Conservation (phyloP, 2,797 vertebrate genomes). For the Uromys caudimaculatus region DNA sequence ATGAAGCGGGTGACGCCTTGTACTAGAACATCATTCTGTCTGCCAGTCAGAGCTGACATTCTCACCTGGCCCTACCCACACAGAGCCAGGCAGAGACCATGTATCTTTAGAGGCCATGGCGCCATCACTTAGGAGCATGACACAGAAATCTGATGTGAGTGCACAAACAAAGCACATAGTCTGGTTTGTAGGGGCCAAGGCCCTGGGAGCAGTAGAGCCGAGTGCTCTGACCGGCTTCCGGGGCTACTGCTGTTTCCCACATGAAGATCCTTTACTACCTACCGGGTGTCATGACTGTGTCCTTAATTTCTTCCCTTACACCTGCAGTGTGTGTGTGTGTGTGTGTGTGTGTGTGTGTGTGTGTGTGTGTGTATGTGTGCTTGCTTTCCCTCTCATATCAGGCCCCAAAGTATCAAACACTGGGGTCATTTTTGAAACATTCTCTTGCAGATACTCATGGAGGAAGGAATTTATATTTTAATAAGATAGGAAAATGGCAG, state of each 20-base stretch:
- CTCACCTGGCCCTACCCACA: neutral
- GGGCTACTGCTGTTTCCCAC: neutral
- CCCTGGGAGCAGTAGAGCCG: neutral
- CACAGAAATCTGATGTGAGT: neutral
- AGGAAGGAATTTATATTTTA: slow-evolving; percentile 19
- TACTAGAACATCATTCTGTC: neutral
- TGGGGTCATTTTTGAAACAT: neutral
- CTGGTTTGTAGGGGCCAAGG: neutral
- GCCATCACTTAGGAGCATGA: neutral
- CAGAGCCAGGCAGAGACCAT: neutral
- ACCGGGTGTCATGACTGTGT: neutral
- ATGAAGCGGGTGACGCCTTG: neutral
- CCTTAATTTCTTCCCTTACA: neutral
- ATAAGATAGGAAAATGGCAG: slow-evolving; percentile 31
- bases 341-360: neutral
- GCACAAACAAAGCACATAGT: neutral
- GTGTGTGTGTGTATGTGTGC: neutral
- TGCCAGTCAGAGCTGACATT: neutral
- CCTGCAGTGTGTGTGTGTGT: neutral
- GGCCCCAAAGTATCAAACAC: neutral
- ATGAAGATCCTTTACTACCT: neutral
- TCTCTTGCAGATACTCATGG: neutral
- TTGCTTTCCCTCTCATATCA: neutral
- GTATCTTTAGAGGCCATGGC: neutral
- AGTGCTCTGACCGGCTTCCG: neutral